phyloP scores from a whole-genome alignment of 2,888 invertebrate genomes.

The Melanostoma scalare region DNA sequence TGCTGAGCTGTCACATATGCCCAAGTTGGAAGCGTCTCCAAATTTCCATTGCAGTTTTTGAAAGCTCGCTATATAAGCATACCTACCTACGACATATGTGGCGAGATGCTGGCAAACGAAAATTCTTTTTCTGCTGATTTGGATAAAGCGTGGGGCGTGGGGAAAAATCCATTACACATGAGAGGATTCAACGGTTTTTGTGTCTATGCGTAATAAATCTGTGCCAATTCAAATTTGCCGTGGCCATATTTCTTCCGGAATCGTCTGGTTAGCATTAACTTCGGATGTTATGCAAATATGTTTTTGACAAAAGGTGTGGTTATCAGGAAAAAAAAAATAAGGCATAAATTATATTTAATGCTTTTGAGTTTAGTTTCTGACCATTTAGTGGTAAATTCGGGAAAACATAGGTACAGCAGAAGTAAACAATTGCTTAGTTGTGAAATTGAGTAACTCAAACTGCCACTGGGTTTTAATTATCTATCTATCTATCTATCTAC shows the following conservation, averaged over 20 bases:
- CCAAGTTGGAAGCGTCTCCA: constrained; percentile 64
- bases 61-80: constrained; percentile 32
- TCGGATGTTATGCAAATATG: constrained; percentile 67
- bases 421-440: no score
- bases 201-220: constrained; percentile 69
- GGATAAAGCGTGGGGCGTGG: constrained; percentile 9
- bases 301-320: constrained; percentile 42
- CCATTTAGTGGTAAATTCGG: no score
- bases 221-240: constrained; percentile 67
- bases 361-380: not conserved
- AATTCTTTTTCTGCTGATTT: constrained; percentile 14
- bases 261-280: constrained; percentile 50
- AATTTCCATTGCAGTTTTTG: constrained; percentile 7
- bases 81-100: constrained; percentile 37
- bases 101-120: constrained; percentile 32
- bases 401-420: no score
- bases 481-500: no score
- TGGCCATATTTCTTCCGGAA: constrained; percentile 50
- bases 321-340: constrained; percentile 11
- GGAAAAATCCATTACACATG: constrained; percentile 43
- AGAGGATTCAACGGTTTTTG: constrained; percentile 38
- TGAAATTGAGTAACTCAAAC: no score
- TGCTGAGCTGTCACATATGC: constrained; percentile 74
- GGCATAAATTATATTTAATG: not conserved
- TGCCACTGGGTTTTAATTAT: no score